Evolutionary conservation across 2,113 vertebrate genomes (phyloP).

Genomic region (Equus przewalskii): DNA sequence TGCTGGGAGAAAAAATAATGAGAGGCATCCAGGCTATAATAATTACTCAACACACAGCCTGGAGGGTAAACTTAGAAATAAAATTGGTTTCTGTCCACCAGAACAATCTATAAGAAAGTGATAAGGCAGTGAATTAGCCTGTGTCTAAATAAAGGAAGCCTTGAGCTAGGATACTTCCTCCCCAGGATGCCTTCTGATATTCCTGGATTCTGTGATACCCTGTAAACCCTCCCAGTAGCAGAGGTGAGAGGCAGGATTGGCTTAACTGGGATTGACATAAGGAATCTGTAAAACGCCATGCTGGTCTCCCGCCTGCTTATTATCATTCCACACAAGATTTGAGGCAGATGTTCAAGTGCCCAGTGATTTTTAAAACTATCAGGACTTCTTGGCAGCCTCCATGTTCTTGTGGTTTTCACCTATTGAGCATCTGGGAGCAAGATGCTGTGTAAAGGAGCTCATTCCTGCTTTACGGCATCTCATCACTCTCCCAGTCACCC

Average conservation of each 20-base stretch:
- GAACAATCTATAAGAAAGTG: not conserved
- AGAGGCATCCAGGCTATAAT: not conserved
- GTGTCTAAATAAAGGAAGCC: not conserved
- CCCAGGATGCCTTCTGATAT: not conserved
- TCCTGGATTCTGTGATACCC: not conserved
- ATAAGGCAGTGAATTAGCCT: not conserved
- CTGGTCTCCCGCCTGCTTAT: not conserved
- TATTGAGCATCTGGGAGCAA: constrained; percentile 57
- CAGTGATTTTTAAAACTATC: not conserved
- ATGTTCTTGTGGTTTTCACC: not conserved
- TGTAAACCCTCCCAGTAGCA: not conserved
- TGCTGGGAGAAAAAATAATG: not conserved
- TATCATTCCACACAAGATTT: constrained; percentile 8
- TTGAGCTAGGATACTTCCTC: not conserved
- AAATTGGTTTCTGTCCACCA: not conserved
- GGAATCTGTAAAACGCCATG: not conserved
- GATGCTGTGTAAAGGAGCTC: constrained; percentile 13
- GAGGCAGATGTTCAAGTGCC: not conserved
- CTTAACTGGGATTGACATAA: not conserved
- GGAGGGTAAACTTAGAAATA: not conserved
- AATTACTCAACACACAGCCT: not conserved
- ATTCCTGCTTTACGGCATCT: not conserved
- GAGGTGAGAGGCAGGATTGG: not conserved
- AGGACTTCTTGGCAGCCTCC: not conserved
- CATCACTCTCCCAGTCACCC: not conserved